Conservation (phyloP, 2,888 invertebrate species). For the Eupithecia pulchellata region DNA sequence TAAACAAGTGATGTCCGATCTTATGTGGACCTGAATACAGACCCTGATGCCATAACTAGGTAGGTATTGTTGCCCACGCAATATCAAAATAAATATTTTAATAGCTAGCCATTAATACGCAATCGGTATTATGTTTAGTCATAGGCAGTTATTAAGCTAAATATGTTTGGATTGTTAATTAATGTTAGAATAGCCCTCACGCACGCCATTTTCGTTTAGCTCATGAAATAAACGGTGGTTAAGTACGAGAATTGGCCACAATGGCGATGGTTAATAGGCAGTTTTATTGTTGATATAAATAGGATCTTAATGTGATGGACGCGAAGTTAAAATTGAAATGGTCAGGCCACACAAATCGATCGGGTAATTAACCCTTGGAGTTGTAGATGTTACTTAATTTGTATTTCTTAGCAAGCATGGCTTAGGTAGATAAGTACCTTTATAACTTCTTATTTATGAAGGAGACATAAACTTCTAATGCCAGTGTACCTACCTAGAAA, state of each 20-base stretch:
- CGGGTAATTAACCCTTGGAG: neutral
- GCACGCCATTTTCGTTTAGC: slow-evolving; percentile 63
- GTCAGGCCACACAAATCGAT: slow-evolving; percentile 20
- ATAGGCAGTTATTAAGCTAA: slow-evolving; percentile 74
- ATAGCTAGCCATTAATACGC: slow-evolving; percentile 64
- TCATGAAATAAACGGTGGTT: slow-evolving; percentile 32
- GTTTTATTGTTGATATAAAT: slow-evolving; percentile 48
- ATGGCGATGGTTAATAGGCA: slow-evolving; percentile 48
- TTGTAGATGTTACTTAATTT: neutral
- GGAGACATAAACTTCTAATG: no score
- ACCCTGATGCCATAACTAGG: no score
- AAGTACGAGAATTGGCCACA: slow-evolving; percentile 36
- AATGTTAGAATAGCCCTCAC: slow-evolving; percentile 63
- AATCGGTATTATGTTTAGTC: slow-evolving; percentile 67
- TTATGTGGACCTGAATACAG: no score
- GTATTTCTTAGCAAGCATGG: no score
- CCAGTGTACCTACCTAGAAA: no score
- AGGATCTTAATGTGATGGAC: slow-evolving; percentile 23
- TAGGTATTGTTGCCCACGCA: neutral
- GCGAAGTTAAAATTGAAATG: slow-evolving; percentile 19
- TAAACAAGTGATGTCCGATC: no score
- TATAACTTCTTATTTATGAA: no score
- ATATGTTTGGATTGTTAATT: slow-evolving; percentile 81
- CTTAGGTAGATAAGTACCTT: no score
- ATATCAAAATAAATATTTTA: slow-evolving; percentile 45